These are phyloP conservation scores for Paralichthys olivaceus DNA, from an alignment of 2,113 vertebrate genomes.

Conservation along the genomic window DNA sequence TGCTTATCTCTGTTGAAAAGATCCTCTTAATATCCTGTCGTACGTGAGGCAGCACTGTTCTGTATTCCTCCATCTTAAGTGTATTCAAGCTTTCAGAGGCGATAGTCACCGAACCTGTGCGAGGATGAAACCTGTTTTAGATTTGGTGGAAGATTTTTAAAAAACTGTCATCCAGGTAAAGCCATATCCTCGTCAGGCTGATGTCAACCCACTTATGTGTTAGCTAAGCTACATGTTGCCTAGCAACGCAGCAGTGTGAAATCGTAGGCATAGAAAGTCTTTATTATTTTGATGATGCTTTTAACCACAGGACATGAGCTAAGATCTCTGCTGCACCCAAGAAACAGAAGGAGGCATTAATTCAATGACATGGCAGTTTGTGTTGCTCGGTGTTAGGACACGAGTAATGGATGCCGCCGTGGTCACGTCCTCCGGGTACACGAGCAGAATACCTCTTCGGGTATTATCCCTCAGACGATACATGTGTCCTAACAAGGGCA, in stretches of 20 bases:
- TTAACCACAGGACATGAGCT: not conserved
- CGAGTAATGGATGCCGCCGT: not conserved
- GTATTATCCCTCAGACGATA: constrained; percentile 8
- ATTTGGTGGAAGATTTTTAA: not conserved
- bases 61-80: constrained; percentile 1
- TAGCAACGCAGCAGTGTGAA: constrained; percentile 22
- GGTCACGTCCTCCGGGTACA: not conserved
- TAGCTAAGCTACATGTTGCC: constrained; percentile 10
- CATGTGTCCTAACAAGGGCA: constrained; percentile 22
- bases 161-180: not conserved
- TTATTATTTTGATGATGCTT: not conserved
- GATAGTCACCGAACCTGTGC: constrained; percentile 5
- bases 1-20: constrained; percentile 3
- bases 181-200: not conserved
- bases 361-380: not conserved
- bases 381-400: not conserved
- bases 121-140: constrained; percentile 17
- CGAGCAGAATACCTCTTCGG: not conserved
- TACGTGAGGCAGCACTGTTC: not conserved
- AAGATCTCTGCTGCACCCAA: no score
- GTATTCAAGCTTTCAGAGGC: not conserved
- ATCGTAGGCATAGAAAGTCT: not conserved
- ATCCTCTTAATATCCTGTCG: constrained; percentile 28
- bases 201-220: constrained; percentile 6
- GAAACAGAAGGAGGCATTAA: not conserved